Evolutionary conservation across 1,140 invertebrate genomes (phyloP).

Genomic region (Rhopalosiphum padi): DNA sequence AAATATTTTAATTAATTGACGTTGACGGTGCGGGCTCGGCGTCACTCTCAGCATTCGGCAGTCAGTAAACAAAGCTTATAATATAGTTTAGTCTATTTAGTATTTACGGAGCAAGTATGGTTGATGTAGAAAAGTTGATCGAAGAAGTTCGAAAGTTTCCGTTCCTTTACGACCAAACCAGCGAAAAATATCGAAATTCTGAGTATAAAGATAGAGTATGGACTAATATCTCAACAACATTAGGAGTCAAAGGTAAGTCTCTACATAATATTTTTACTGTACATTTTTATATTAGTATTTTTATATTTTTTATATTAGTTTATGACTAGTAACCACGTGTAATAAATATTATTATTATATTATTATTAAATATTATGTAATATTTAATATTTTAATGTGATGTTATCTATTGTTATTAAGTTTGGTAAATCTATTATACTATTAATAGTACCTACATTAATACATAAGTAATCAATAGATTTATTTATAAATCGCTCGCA

Average conservation of each 20-base stretch:
- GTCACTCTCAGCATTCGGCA: too few relatives aligned
- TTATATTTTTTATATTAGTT: too few relatives aligned
- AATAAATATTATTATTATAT: neutral
- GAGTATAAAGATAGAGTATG: neutral
- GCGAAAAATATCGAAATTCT: neutral
- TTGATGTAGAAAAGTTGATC: too few relatives aligned
- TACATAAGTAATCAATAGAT: too few relatives aligned
- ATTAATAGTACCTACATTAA: too few relatives aligned
- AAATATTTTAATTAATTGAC: neutral
- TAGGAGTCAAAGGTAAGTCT: constrained; percentile 4
- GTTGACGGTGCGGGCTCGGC: neutral
- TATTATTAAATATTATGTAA: neutral
- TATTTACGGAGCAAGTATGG: too few relatives aligned
- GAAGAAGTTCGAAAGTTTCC: too few relatives aligned
- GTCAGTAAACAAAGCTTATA: too few relatives aligned
- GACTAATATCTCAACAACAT: neutral
- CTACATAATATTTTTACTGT: constrained; percentile 23
- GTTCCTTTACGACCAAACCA: neutral
- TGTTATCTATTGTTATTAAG: neutral
- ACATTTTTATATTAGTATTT: too few relatives aligned
- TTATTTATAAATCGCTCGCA: too few relatives aligned
- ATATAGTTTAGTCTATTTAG: too few relatives aligned
- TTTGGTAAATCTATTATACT: too few relatives aligned
- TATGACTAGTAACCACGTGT: rapidly evolving
- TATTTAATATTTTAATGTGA: neutral